Evolutionary conservation across 1,140 invertebrate species (phyloP).

Genomic region (Augochlora pura): DNA sequence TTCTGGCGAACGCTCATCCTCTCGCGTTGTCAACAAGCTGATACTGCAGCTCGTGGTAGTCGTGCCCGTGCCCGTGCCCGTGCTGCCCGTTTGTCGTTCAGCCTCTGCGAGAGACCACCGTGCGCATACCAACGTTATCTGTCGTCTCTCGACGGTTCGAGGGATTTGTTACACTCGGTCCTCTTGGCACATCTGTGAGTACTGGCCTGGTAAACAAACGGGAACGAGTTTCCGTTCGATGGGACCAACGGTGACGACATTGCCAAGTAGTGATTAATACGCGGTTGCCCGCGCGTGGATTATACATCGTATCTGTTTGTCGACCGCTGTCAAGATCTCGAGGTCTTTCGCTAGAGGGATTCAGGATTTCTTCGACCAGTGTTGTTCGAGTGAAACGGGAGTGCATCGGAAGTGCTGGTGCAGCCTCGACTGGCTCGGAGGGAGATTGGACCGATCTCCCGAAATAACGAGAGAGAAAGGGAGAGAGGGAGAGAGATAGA

Average conservation of each 20-base stretch:
- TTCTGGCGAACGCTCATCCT: not conserved
- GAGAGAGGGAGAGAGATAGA: not conserved
- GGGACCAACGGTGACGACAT: too few relatives aligned
- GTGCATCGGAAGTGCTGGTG: slow-evolving; percentile 43
- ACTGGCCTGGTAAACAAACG: too few relatives aligned
- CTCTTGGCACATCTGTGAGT: too few relatives aligned
- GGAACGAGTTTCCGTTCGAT: too few relatives aligned
- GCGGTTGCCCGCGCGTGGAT: too few relatives aligned
- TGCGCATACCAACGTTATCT: too few relatives aligned
- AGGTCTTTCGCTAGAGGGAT: too few relatives aligned
- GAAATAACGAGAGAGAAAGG: not conserved
- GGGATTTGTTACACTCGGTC: not conserved
- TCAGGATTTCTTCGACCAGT: not conserved
- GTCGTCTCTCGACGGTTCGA: too few relatives aligned
- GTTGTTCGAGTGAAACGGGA: not conserved
- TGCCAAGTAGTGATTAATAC: too few relatives aligned
- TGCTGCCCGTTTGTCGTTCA: too few relatives aligned
- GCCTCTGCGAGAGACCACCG: too few relatives aligned
- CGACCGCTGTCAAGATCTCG: not conserved
- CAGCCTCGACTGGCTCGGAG: not conserved
- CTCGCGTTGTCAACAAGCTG: slow-evolving; percentile 23
- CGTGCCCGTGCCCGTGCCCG: not conserved
- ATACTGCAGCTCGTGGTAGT: not conserved
- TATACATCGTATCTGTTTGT: not conserved
- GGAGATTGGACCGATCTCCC: not conserved